These are phyloP conservation scores for Zootoca vivipara DNA, from an alignment of 2,113 vertebrate genomes.

Conservation along the genomic window DNA sequence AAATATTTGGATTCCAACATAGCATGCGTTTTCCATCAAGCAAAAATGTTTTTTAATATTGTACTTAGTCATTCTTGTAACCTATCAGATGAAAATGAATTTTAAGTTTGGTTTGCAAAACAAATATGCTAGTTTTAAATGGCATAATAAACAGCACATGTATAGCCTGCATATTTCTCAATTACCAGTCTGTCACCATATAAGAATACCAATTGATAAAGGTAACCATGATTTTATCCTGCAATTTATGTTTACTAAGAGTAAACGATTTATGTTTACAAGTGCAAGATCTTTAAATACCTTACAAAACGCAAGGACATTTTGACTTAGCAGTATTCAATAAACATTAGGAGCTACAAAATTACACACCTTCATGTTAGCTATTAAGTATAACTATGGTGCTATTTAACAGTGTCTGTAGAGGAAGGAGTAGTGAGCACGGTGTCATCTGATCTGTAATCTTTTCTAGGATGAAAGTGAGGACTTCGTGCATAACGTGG, in stretches of 20 bases:
- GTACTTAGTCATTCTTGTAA: neutral
- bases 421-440: constrained; percentile 55
- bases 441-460: constrained; percentile 64
- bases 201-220: constrained; percentile 43
- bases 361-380: constrained; percentile 13
- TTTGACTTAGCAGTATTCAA: constrained; percentile 46
- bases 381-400: constrained; percentile 47
- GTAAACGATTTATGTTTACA: neutral
- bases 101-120: neutral
- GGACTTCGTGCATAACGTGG: constrained; percentile 51
- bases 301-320: constrained; percentile 46
- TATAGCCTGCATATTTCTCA: constrained; percentile 26
- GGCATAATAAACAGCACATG: constrained; percentile 8
- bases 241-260: constrained; percentile 7
- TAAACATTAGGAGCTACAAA: constrained; percentile 27
- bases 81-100: constrained; percentile 8
- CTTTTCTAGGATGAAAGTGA: constrained; percentile 60
- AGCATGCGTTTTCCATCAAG: neutral
- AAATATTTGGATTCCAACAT: neutral
- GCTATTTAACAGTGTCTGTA: constrained; percentile 66
- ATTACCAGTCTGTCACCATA: constrained; percentile 42
- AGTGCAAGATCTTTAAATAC: constrained; percentile 25
- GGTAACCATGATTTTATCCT: constrained; percentile 64
- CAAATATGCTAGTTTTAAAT: neutral
- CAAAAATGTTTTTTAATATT: constrained; percentile 6